Evolutionary conservation across 1,140 invertebrate genomes (phyloP).

Genomic region (Euglossa dilemma): DNA sequence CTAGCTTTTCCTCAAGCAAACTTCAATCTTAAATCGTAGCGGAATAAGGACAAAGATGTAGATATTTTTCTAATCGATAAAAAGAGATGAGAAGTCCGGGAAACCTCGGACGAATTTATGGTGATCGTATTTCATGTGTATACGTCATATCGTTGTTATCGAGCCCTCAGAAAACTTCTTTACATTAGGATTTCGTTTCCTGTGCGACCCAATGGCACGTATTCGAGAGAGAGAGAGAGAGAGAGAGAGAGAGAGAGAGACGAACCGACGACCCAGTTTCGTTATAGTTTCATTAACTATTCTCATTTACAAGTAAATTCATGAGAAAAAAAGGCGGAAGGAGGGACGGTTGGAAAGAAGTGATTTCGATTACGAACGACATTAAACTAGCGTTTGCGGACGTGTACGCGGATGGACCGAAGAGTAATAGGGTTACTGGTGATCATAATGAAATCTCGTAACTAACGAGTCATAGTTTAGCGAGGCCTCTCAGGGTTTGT

Average conservation of each 20-base stretch:
- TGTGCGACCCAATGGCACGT: slow-evolving; percentile 31
- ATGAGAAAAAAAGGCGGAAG: neutral
- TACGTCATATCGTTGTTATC: neutral
- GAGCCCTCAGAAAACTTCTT: neutral
- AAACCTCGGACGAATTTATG: neutral
- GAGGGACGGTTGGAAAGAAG: neutral
- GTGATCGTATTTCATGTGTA: slow-evolving; percentile 8
- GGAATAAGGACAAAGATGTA: neutral
- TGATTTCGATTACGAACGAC: neutral
- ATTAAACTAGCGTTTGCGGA: neutral
- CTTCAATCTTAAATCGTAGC: neutral
- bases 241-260: slow-evolving; percentile 7
- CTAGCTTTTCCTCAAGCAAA: neutral
- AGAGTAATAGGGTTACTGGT: slow-evolving; percentile 4
- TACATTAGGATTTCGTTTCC: slow-evolving; percentile 15
- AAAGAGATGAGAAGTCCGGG: neutral
- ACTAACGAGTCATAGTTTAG: neutral
- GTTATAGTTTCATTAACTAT: slow-evolving; percentile 8
- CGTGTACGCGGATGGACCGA: neutral
- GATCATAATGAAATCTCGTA: slow-evolving; percentile 33
- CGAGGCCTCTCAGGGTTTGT: neutral
- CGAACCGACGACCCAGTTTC: neutral
- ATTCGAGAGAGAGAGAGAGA: slow-evolving; percentile 18
- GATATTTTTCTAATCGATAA: neutral
- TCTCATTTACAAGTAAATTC: neutral